Evolutionary conservation across 2,113 vertebrate genomes (phyloP).

Genomic region (Phoxinus phoxinus): DNA sequence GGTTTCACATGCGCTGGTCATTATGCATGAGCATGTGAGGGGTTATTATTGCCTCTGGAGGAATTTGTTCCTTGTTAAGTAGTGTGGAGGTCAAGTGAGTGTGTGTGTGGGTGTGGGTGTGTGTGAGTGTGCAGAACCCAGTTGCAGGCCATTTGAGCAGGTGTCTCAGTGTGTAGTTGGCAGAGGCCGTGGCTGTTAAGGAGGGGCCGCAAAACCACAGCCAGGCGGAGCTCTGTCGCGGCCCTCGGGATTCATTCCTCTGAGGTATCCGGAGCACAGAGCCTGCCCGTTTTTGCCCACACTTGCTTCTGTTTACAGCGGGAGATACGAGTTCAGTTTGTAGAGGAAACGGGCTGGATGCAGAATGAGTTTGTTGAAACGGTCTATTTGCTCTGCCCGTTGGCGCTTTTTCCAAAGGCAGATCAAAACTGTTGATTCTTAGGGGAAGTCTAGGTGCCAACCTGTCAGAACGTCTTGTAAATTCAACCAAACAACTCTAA

Average conservation of each 20-base stretch:
- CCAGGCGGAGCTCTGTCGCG: conserved; percentile 28
- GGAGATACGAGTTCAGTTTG: conserved; percentile 11
- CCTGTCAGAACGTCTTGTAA: conserved; percentile 30
- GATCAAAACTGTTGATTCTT: conserved; percentile 27
- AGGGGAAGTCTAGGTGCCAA: conserved; percentile 14
- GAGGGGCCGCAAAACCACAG: not conserved
- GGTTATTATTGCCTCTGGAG: conserved; percentile 27
- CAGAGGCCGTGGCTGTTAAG: not conserved
- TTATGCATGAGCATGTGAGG: conserved; percentile 24
- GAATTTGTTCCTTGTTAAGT: conserved; percentile 59
- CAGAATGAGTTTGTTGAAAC: not conserved
- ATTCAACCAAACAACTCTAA: conserved; percentile 36
- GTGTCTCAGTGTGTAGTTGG: conserved; percentile 7
- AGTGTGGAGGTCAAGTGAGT: conserved; percentile 57
- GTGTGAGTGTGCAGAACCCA: not conserved
- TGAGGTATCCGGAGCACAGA: conserved; percentile 32
- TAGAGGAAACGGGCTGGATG: conserved; percentile 4
- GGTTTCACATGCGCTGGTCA: not conserved
- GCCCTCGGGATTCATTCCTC: conserved; percentile 30
- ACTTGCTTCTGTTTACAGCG: conserved; percentile 15
- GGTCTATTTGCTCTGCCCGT: not conserved
- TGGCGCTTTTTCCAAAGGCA: not conserved
- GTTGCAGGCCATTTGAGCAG: not conserved
- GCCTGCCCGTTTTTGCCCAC: conserved; percentile 15
- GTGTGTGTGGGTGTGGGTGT: not conserved